Evolutionary conservation across 2,113 vertebrate genomes (phyloP), one percentile per base, ranked within the genome.

Genomic region (Rhynchopsitta pachyrhyncha): DNA sequence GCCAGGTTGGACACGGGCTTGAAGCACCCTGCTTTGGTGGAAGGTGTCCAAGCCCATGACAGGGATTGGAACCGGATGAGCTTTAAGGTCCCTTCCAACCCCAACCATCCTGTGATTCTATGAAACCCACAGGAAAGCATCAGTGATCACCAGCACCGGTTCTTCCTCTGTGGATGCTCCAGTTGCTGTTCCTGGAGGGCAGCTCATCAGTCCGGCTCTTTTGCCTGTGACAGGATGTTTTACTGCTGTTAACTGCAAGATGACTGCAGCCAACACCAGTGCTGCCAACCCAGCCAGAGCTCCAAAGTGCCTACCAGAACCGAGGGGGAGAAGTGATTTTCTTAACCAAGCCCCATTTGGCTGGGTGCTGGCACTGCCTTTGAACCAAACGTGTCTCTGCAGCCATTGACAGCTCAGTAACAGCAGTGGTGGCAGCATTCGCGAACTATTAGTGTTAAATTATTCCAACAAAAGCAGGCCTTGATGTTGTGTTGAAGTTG

Each of bases 391-490:
- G 39, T 60, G 74, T 83, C 2, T 6, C 35, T 66, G 68, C 87
- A 93, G 73, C 82, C 90, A 25, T 47, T 73, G 92, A 93, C 91
- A 88, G 88, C 84, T 91, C 84, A 1, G 63, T 70, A 20, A 24
- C 41, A 1, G 4, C 68, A 89, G 90, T 35, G 47, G 89, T 27
- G 89, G 92, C 92, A 84, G 89, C 86, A 57, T 28, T 94, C 92
- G 16, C 20, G 14, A 90, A 42, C 92, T 87, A 90, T 94, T 94
- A 94, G 94, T 92, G 92, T 87, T 95, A 94, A 92, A 92, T 95
- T 92, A 94, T 94, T 94, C 90, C 93, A 75, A 92, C 93, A 94
- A 90, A 94, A 93, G 90, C 79, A 64, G 83, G 79, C 87, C 90
- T 94, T 93, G 93, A 93, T 93, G 93, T 84, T 52, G 81, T 33